Conservation (phyloP, 2,888 invertebrate species). For the Epistrophe eligans region DNA sequence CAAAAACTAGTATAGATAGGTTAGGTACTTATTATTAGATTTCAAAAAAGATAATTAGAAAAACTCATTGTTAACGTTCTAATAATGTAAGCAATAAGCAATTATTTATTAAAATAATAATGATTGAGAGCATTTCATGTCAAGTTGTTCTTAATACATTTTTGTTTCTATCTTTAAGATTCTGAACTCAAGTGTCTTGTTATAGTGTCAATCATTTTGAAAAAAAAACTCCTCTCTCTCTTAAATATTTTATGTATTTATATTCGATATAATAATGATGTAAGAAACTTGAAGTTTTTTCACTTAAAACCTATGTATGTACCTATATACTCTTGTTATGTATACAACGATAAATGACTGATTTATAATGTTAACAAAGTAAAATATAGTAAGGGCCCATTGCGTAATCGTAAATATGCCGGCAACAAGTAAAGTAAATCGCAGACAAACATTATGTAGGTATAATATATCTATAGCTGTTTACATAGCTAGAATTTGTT, state of each 20-base stretch:
- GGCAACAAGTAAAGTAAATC: slow-evolving; percentile 33
- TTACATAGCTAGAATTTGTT: background rate
- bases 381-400: background rate
- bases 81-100: too few relatives aligned
- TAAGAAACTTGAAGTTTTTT: background rate
- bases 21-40: too few relatives aligned
- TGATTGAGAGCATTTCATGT: background rate
- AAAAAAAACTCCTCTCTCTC: too few relatives aligned
- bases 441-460: background rate
- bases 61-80: too few relatives aligned
- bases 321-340: background rate
- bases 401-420: background rate
- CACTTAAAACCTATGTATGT: background rate
- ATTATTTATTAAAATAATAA: background rate
- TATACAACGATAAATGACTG: background rate
- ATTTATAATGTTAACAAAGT: background rate
- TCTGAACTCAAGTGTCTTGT: background rate
- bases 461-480: too few relatives aligned
- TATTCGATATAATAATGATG: too few relatives aligned
- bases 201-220: too few relatives aligned
- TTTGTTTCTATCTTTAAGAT: background rate
- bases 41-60: too few relatives aligned
- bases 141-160: background rate
- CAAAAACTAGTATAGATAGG: too few relatives aligned
- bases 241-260: too few relatives aligned